Base-by-base conservation (phyloP, 2,888 invertebrate species). In the Actias luna region DNA sequence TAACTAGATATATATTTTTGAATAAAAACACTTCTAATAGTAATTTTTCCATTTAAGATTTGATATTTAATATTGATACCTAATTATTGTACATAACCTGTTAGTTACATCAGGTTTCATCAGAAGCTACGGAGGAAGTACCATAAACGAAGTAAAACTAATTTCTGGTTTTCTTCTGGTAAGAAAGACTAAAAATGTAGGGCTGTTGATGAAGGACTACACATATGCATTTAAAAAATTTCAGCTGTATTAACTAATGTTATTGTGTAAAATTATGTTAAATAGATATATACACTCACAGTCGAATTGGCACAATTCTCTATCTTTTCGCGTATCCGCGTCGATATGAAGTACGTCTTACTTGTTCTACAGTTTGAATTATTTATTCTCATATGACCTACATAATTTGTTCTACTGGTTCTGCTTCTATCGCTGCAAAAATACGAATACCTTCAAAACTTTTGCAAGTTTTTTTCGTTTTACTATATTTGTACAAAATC, bases 101-200 rank as follows among this genome's bases (percentile, higher is more conserved):
- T 16, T 52, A 52, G 2, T 27, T 52, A 52, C 27, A 52, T 52
- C 27, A 52, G 27, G 1, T 29, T 3, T 8, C 3, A 16, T 27
- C 14, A 27, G 52, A 27, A 27, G 25, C 16, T 29, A 27, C 16
- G 16, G 22, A 22, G 61, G 62, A 65, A 36, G 60, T 67, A 63
- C 69, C 5, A 39, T 16, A 39, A n/a, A 5, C n/a, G 5, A 16
- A 39, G n/a, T 39, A 39, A 39, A 36, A 16, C n/a, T n/a, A n/a
- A n/a, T n/a, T n/a, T n/a, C n/a, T n/a, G n/a, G n/a, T n/a, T n/a
- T n/a, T n/a, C n/a, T n/a, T n/a, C n/a, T n/a, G 5, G 16, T 39
- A 5, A 2, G 14, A 16, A 39, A n/a, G n/a, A 39, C 0, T n/a
- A 2, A 14, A 36, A 36, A 14, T 1, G 36, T 16, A 4, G 14